Evolutionary conservation across 2,888 invertebrate genomes (phyloP), one percentile per base, ranked within the genome.

Genomic region (Cartodere bifasciata): DNA sequence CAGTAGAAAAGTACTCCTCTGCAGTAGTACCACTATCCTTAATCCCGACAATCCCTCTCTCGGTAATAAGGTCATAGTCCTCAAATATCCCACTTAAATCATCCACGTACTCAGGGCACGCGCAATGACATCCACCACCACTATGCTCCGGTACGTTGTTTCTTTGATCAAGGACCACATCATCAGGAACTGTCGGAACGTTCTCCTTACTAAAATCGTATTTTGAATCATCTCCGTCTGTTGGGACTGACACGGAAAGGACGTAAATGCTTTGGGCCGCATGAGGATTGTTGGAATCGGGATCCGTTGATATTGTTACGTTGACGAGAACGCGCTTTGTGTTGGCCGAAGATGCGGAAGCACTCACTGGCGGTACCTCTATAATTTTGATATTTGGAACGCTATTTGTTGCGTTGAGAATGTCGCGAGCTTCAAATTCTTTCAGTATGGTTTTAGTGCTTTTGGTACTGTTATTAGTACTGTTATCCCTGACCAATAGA

Each of bases 191-290:
- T 4, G 23, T 35, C 33, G 73, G 69, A 31, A 67, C 58, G 46
- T 64, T 62, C 47, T 62, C 63, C 14, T 56, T 47, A 47, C 66
- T 63, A n/a, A n/a, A n/a, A n/a, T n/a, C n/a, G n/a, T n/a, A n/a
- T n/a, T n/a, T n/a, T n/a, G n/a, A n/a, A n/a, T n/a, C n/a, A n/a
- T n/a, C n/a, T 17, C 65, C 66, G 44, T 68, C 64, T 31, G 75
- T 75, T 6, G 86, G 86, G 32, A 87, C 75, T 38, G 79, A 79
- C 36, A 86, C 74, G 48, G 86, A 84, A 44, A 86, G 63, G 20
- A 83, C 75, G 62, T 85, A 86, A 39, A 85, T 67, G 27, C 75
- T 74, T 49, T 72, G 72, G 47, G 70, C 65, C 37, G 63, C 56
- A 16, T 63, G 45, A n/a, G 61, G 55, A 42, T 60, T 63, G 31